These are phyloP conservation scores for Diplodus sargus DNA, from an alignment of 2,797 vertebrate genomes.

Conservation along the genomic window DNA sequence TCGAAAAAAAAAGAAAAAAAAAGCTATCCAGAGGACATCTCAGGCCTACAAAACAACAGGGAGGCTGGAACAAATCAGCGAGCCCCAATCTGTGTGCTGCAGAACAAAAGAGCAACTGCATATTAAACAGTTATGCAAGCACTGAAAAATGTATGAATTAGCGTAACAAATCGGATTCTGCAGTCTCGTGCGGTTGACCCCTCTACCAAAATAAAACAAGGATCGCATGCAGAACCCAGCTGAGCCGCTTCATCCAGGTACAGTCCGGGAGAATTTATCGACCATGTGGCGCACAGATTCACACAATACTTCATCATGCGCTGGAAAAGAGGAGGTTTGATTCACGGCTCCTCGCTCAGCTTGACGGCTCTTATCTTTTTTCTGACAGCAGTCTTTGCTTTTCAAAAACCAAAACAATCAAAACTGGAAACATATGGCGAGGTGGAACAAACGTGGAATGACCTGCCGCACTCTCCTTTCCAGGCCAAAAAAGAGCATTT, in stretches of 20 bases:
- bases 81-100: conserved; percentile 21
- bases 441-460: conserved; percentile 62
- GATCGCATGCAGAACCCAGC: conserved; percentile 36
- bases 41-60: conserved; percentile 26
- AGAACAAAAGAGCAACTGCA: conserved; percentile 21
- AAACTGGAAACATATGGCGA: conserved; percentile 76
- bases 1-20: background rate
- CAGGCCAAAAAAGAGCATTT: conserved; percentile 35
- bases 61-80: conserved; percentile 39
- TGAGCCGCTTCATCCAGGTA: conserved; percentile 60
- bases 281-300: conserved; percentile 82
- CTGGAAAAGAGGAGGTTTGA: conserved; percentile 73
- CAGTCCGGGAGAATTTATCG: conserved; percentile 72
- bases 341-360: conserved; percentile 73
- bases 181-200: conserved; percentile 19
- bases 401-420: conserved; percentile 72
- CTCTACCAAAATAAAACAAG: conserved; percentile 5
- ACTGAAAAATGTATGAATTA: conserved; percentile 40
- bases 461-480: conserved; percentile 46
- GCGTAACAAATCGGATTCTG: conserved; percentile 14
- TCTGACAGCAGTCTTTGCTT: conserved; percentile 65
- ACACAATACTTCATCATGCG: conserved; percentile 52
- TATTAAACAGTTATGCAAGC: conserved; percentile 27
- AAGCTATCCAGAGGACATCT: conserved; percentile 22
- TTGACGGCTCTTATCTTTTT: conserved; percentile 79